These are phyloP conservation scores for Zelleria hepariella DNA, from an alignment of 2,888 invertebrate genomes.

Conservation along the genomic window DNA sequence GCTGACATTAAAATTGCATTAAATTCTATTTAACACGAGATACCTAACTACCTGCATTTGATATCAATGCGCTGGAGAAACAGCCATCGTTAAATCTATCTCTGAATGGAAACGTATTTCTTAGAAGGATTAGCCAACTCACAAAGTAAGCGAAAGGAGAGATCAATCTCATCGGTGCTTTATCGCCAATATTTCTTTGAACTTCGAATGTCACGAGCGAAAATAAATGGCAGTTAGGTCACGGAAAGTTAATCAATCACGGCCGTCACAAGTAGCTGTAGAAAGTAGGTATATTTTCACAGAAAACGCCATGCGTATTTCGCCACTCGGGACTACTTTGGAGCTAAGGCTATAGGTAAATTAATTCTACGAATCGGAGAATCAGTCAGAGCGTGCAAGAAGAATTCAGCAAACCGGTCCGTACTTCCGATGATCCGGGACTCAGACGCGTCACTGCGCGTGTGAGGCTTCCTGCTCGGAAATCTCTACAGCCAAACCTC, in stretches of 20 bases:
- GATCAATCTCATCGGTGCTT: slow-evolving; percentile 8
- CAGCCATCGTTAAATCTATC: background rate
- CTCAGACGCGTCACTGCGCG: background rate
- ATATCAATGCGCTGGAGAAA: background rate
- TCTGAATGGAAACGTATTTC: background rate
- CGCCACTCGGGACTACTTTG: background rate
- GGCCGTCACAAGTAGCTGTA: slow-evolving; percentile 7
- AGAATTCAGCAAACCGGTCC: slow-evolving; percentile 53
- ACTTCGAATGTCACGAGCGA: slow-evolving; percentile 49
- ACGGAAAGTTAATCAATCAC: slow-evolving; percentile 30
- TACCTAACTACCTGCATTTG: background rate
- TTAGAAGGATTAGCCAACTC: background rate
- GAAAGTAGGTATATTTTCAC: background rate
- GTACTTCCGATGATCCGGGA: slow-evolving; percentile 34
- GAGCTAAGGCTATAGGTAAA: background rate
- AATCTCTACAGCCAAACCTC: background rate
- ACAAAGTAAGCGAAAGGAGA: background rate
- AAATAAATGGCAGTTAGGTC: slow-evolving; percentile 42
- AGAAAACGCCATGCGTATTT: background rate
- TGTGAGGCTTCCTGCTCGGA: background rate
- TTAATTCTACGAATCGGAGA: background rate
- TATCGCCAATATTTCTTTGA: slow-evolving; percentile 16
- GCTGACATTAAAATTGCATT: slow-evolving; percentile 63
- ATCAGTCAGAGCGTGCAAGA: slow-evolving; percentile 12
- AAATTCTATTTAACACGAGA: slow-evolving; percentile 41